Percentiles rank a stretch among this genome's conserved stretches.
phyloP scores from a whole-genome alignment of 2,797 vertebrate genomes.

The Mormyrus hasselquistii region DNA sequence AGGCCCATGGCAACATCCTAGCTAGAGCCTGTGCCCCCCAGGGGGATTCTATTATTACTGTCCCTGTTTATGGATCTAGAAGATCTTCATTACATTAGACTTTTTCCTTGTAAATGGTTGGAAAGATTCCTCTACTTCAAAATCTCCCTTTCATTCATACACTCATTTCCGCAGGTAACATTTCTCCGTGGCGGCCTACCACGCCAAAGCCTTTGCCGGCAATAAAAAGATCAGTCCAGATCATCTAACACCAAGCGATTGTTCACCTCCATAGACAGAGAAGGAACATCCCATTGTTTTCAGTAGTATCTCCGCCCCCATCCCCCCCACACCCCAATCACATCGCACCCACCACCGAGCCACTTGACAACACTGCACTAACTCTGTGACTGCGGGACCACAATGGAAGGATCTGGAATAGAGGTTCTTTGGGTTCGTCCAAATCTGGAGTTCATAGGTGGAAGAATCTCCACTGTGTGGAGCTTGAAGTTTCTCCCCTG shows the following conservation, averaged over 20 bases:
- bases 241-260: not conserved
- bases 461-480: not conserved
- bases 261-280: not conserved
- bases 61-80: not conserved
- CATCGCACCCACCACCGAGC: not conserved
- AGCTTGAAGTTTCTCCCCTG: not conserved
- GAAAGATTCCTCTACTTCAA: not conserved
- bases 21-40: not conserved
- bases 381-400: not conserved
- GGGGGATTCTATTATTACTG: not conserved
- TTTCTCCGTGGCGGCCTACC: not conserved
- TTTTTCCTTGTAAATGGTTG: not conserved
- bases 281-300: not conserved
- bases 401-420: not conserved
- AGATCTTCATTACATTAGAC: not conserved
- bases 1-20: not conserved
- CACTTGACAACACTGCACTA: not conserved
- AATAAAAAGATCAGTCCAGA: not conserved
- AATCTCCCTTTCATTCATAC: not conserved
- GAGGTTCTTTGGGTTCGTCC: not conserved
- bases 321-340: not conserved
- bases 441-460: not conserved
- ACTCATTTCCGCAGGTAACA: not conserved
- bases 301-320: not conserved
- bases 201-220: not conserved